Evolutionary conservation across 2,888 invertebrate genomes (phyloP).

Genomic region (Acanthosepion lycidas): DNA sequence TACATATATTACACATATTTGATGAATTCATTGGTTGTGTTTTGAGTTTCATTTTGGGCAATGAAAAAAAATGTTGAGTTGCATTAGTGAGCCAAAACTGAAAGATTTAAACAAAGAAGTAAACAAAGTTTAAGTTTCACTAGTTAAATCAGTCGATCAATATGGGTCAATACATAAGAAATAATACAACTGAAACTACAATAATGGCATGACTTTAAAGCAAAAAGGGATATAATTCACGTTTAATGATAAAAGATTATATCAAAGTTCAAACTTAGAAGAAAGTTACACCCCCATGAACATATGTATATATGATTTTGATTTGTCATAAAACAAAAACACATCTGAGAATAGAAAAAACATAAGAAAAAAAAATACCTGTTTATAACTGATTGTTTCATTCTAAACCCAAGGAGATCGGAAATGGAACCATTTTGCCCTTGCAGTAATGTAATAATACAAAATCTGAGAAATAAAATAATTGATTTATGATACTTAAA

Average conservation of each 20-base stretch:
- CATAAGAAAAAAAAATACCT: neutral
- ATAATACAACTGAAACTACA: neutral
- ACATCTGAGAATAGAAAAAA: neutral
- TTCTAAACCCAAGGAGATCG: neutral
- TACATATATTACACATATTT: neutral
- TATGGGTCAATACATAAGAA: conserved; percentile 20
- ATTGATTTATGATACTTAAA: conserved; percentile 7
- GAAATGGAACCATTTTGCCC: neutral
- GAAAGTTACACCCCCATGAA: neutral
- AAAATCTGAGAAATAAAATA: neutral
- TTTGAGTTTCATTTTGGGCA: neutral
- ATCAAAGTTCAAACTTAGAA: neutral
- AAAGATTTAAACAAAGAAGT: neutral
- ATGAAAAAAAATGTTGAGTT: neutral
- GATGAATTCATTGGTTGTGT: neutral
- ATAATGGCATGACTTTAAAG: neutral
- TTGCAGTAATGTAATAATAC: neutral
- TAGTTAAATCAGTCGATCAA: neutral
- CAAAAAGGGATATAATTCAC: neutral
- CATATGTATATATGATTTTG: neutral
- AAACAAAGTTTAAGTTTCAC: neutral
- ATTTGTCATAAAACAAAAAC: conserved; percentile 2
- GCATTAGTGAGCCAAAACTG: neutral
- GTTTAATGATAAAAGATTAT: neutral
- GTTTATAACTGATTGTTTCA: neutral